phyloP scores from a whole-genome alignment of 2,113 vertebrate species.

The Ploceus nigricollis region DNA sequence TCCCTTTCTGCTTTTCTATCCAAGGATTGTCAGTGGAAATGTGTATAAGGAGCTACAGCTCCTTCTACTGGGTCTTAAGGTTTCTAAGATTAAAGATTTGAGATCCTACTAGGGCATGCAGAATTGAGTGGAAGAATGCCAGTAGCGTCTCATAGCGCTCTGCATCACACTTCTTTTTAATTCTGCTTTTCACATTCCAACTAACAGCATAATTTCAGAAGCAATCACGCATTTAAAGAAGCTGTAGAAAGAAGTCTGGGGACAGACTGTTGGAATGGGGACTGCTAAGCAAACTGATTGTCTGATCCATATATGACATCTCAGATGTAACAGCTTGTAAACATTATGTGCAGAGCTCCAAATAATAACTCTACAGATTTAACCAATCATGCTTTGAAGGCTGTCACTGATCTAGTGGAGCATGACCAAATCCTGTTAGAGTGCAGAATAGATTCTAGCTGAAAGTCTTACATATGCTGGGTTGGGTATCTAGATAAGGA shows the following conservation, averaged over 20 bases:
- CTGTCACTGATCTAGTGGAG: constrained; percentile 41
- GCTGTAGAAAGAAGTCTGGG: neutral
- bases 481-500: neutral
- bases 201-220: constrained; percentile 15
- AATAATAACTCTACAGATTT: constrained; percentile 53
- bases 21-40: neutral
- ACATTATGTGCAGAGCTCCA: constrained; percentile 43
- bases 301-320: constrained; percentile 29
- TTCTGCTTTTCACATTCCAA: neutral
- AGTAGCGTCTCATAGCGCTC: neutral
- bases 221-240: neutral
- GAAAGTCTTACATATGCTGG: neutral
- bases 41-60: constrained; percentile 25
- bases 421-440: constrained; percentile 29
- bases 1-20: neutral
- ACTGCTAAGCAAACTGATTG: constrained; percentile 1
- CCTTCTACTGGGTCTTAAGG: constrained; percentile 31
- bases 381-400: constrained; percentile 45
- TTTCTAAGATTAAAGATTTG: neutral
- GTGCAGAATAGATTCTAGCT: neutral
- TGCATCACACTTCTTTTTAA: neutral
- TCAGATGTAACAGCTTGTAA: constrained; percentile 51
- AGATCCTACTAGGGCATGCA: neutral
- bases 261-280: neutral
- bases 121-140: neutral